Evolutionary conservation across 2,888 invertebrate genomes (phyloP), one percentile per base, ranked within the genome.

Genomic region (Nesidiocoris tenuis): DNA sequence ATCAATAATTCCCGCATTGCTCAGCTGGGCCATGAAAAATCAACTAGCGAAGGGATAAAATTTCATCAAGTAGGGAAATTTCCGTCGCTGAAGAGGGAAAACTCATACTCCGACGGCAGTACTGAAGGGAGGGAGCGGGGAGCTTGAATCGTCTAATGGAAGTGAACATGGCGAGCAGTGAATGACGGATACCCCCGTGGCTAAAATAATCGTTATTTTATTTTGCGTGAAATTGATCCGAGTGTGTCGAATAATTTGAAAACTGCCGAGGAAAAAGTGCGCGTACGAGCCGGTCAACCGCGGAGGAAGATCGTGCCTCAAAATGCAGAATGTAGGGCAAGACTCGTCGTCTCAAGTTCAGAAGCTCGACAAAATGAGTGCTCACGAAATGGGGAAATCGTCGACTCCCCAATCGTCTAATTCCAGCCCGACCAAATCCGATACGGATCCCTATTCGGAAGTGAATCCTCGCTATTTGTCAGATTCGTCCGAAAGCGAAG

Each of bases 401-500:
- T 84, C 92, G 86, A 90, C 90, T 89, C 91, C 92, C 88, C 91
- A 91, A 86, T 92, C 91, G 86, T 90, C 89, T 85, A 90, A 90
- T 87, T 90, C 90, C 84, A 91, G 90, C 87, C 91, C 91, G 85
- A 90, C 90, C 84, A 91, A 91, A 87, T 91, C 93, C 84, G 91
- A 91, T 87, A 92, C 92, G 84, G 93, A 93, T 88, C 93, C 92
- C 85, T 91, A 90, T 87, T 90, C 91, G 84, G 92, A 92, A 86
- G 87, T 89, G 84, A 92, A 91, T 24, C 91, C 91, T 84, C 91
- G 92, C 87, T 93, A 90, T 89, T 93, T 94, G 88, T 92, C 93
- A 86, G 95, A 95, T 88, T 90, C 95, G 85, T 95, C 95, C 83
- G 95, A 94, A 88, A 95, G 95, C 85, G 96, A 96, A 86, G 95